Conservation (phyloP, 1,140 invertebrate genomes). For the Heliconius himera region DNA sequence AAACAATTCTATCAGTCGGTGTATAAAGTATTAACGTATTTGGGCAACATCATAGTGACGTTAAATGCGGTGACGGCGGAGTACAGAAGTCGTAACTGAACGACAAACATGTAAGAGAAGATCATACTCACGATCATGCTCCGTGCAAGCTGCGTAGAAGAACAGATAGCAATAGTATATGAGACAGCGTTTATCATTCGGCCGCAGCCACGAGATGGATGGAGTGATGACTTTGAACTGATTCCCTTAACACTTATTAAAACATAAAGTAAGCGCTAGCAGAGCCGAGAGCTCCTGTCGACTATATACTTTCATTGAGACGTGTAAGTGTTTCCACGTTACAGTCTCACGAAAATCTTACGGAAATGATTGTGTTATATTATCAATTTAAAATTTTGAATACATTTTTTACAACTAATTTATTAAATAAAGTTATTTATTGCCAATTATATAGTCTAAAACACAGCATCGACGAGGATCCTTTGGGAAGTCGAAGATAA, state of each 20-base stretch:
- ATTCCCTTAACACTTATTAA: constrained; percentile 22
- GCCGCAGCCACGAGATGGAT: constrained; percentile 48
- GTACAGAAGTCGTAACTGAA: constrained; percentile 29
- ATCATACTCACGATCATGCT: constrained; percentile 91
- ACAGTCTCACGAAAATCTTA: constrained; percentile 6
- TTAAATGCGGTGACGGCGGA: constrained; percentile 4
- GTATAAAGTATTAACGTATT: constrained; percentile 14
- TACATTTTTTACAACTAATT: background rate
- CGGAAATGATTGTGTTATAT: background rate
- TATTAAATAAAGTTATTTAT: constrained; percentile 24
- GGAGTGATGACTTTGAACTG: constrained; percentile 44
- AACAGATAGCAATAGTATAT: constrained; percentile 81
- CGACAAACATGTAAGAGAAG: constrained; percentile 53
- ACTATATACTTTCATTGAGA: constrained; percentile 16
- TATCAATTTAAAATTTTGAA: constrained; percentile 43
- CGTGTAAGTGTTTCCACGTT: constrained; percentile 11
- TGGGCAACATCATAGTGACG: constrained; percentile 52
- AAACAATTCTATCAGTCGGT: constrained; percentile 10
- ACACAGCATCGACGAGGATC: constrained; percentile 46
- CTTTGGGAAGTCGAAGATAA: constrained; percentile 28
- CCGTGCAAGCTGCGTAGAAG: constrained; percentile 88
- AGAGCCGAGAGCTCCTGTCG: constrained; percentile 30
- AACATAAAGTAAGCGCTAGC: constrained; percentile 17
- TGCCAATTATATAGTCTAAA: constrained; percentile 45
- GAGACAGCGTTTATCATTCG: constrained; percentile 66